Evolutionary conservation across 2,888 invertebrate genomes (phyloP).

Genomic region (Rotaria macrura): DNA sequence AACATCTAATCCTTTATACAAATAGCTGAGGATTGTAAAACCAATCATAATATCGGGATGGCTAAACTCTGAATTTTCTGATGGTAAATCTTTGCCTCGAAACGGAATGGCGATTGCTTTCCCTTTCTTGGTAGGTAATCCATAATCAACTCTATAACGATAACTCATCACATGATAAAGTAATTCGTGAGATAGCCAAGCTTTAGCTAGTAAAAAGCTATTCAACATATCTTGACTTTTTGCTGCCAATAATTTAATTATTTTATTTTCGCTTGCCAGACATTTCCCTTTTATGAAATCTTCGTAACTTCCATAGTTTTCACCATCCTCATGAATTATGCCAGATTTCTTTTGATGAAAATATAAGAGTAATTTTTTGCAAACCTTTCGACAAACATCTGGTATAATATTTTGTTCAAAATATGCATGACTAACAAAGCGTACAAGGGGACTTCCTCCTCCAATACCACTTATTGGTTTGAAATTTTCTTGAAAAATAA

Average conservation of each 20-base stretch:
- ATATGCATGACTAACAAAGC: not conserved
- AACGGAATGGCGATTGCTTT: not conserved
- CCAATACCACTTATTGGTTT: not conserved
- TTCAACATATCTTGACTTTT: not conserved
- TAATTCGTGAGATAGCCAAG: not conserved
- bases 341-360: not conserved
- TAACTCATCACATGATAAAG: constrained; percentile 1
- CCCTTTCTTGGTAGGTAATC: not conserved
- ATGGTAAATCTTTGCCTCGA: not conserved
- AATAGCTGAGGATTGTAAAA: not conserved
- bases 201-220: not conserved
- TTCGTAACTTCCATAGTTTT: not conserved
- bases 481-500: not conserved
- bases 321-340: not conserved
- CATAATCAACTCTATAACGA: not conserved
- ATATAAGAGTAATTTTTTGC: not conserved
- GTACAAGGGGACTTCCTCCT: not conserved
- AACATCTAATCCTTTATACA: not conserved
- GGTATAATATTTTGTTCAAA: not conserved
- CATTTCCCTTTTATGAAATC: not conserved
- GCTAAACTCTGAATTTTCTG: not conserved
- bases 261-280: not conserved
- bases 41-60: not conserved
- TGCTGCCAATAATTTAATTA: not conserved
- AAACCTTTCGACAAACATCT: not conserved